Evolutionary conservation across 2,888 invertebrate genomes (phyloP).

Genomic region (Leptinotarsa rubiginosa): DNA sequence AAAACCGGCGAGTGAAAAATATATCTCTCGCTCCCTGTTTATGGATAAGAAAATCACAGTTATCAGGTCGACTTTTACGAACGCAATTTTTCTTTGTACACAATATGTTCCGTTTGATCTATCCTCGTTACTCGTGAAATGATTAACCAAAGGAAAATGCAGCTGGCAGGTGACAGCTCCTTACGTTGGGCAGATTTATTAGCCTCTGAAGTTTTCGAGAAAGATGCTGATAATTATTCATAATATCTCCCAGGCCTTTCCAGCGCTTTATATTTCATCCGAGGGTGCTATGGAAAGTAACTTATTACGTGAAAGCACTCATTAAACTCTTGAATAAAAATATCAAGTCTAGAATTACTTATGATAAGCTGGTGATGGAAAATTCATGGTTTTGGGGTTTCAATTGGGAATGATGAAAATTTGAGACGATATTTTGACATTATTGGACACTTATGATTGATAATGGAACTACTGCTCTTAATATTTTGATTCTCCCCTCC

Average conservation of each 20-base stretch:
- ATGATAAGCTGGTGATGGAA: constrained; percentile 5
- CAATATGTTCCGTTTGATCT: not conserved
- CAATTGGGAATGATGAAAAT: not conserved
- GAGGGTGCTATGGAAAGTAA: constrained; percentile 15
- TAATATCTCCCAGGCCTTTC: constrained; percentile 5
- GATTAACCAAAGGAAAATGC: not conserved
- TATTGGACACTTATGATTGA: no score
- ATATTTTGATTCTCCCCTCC: no score
- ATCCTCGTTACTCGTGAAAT: not conserved
- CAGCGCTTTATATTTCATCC: not conserved
- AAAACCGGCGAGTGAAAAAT: no score
- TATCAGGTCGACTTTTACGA: no score
- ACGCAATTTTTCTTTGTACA: no score
- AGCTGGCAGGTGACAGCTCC: not conserved
- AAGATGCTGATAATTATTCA: constrained; percentile 18
- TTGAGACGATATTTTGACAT: not conserved
- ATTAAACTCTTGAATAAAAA: constrained; percentile 21
- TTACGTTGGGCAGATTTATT: constrained; percentile 5
- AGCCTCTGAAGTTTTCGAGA: constrained; percentile 6
- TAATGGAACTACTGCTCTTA: no score
- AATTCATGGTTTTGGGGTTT: not conserved
- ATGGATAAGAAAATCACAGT: no score
- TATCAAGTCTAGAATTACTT: constrained; percentile 8
- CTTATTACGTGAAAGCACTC: constrained; percentile 20
- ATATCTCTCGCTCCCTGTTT: no score